These are phyloP conservation scores for Caenorhabditis doughertyi DNA, from an alignment of 2,888 invertebrate genomes.

Conservation along the genomic window DNA sequence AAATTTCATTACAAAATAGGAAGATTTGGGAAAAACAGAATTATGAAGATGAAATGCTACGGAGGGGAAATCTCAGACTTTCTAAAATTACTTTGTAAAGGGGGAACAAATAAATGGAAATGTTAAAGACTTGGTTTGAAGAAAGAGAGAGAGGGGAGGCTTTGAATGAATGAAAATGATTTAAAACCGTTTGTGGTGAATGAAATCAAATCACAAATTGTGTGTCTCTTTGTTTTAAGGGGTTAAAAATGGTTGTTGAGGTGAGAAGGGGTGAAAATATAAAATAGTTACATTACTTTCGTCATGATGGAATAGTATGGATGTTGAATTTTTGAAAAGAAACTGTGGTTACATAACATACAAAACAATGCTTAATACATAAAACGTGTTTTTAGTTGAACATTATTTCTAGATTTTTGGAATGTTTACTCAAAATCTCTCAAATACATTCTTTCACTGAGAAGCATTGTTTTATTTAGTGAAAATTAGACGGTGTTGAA, in stretches of 20 bases:
- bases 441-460: conserved; percentile 2
- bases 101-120: conserved; percentile 4
- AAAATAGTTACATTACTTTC: conserved; percentile 14
- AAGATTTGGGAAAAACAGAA: neutral
- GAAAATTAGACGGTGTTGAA: neutral
- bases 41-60: conserved; percentile 39
- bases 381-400: conserved; percentile 19
- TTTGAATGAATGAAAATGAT: conserved; percentile 23
- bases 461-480: conserved; percentile 10
- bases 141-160: too few species aligned
- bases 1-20: conserved; percentile 10
- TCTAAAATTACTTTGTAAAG: conserved; percentile 2
- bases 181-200: conserved; percentile 42
- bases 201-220: conserved; percentile 47
- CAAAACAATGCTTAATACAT: conserved; percentile 32
- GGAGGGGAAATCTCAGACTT: conserved; percentile 3
- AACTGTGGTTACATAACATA: conserved; percentile 41
- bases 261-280: neutral
- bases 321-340: neutral
- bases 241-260: neutral
- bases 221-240: conserved; percentile 28
- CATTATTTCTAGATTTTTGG: neutral
- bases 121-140: conserved; percentile 36
- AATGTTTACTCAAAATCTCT: conserved; percentile 22
- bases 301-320: conserved; percentile 22